Evolutionary conservation across 1,140 invertebrate genomes (phyloP).

Genomic region (Saccostrea cuccullata): DNA sequence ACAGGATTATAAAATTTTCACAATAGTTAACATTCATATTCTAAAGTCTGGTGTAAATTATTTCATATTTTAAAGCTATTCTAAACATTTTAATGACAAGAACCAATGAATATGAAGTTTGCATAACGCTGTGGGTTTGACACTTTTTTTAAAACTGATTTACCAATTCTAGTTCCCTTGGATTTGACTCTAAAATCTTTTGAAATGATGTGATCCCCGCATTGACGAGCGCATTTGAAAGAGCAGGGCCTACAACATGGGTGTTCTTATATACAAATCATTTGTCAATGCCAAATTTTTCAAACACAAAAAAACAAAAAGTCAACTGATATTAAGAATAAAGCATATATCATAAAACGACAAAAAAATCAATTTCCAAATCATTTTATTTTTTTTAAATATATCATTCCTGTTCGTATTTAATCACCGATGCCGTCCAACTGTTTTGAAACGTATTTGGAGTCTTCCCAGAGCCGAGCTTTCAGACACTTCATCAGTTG

Average conservation of each 20-base stretch:
- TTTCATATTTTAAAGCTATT: not conserved
- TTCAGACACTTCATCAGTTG: slow-evolving; percentile 84
- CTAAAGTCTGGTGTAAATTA: not conserved
- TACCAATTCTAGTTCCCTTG: slow-evolving; percentile 87
- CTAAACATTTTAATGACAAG: not conserved
- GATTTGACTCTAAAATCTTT: slow-evolving; percentile 84
- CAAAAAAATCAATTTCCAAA: too few relatives aligned
- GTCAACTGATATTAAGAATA: too few relatives aligned
- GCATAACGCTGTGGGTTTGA: not conserved
- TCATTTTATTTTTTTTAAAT: not conserved
- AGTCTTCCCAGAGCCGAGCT: slow-evolving; percentile 87
- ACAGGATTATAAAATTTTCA: slow-evolving; percentile 32
- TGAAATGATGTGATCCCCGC: slow-evolving; percentile 85
- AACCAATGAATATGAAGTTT: not conserved
- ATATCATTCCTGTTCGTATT: not conserved
- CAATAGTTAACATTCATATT: too few relatives aligned
- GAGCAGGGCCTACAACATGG: slow-evolving; percentile 49
- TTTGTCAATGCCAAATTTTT: not conserved
- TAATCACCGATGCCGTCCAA: slow-evolving; percentile 84
- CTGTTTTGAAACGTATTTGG: slow-evolving; percentile 85
- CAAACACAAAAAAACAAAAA: too few relatives aligned
- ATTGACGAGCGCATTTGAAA: slow-evolving; percentile 83
- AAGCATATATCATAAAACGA: too few relatives aligned
- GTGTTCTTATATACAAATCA: not conserved
- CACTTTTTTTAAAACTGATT: too few relatives aligned